Evolutionary conservation across 2,113 vertebrate genomes (phyloP), one percentile per base, ranked within the genome.

Genomic region (Pampusana beccarii): DNA sequence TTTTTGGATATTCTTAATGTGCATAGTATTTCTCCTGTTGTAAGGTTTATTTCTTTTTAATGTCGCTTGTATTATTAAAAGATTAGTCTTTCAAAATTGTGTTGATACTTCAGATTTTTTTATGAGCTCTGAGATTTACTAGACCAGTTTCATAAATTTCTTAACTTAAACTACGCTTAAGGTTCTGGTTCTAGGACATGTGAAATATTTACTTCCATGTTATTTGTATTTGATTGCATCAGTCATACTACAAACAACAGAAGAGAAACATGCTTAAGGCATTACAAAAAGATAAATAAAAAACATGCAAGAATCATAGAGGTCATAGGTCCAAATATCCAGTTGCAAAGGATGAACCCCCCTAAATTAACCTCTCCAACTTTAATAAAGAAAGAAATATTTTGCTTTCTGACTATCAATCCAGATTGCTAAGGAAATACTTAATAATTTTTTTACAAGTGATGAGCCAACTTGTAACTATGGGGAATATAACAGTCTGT

Each of bases 41-140:
- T 42, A 88, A 77, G 23, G 14, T 53, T 92, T 86, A 90, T 94
- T 91, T 94, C 46, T 86, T 93, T 95, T 83, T 86, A 95, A 94
- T 88, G 28, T 62, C 70, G 38, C 48, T 90, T 77, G 42, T 64
- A 56, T 96, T 93, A 96, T 93, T 96, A 93, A 86, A 90, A 64
- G 13, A 95, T 96, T 67, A 82, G 33, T 94, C 95, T 96, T 92
- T 80, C 62, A 88, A 80, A 93, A 83, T 53, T 60, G 14, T 57
- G 40, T 86, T 88, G 75, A 71, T 90, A 73, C 60, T 80, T 83
- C 64, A 93, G 58, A 38, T 11, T 6, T 86, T 89, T 94, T 92
- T 3, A 77, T 8, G 34, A 77, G 54, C 14, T 46, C 34, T 62
- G 85, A 94, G 61, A 85, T 73, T 72, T 80, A 54, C 36, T 69